A percentile compares a stretch with the other conserved stretches of the same genome.
Evolutionary conservation across 2,888 invertebrate species (phyloP).

Genomic region (Synergus itoensis): DNA sequence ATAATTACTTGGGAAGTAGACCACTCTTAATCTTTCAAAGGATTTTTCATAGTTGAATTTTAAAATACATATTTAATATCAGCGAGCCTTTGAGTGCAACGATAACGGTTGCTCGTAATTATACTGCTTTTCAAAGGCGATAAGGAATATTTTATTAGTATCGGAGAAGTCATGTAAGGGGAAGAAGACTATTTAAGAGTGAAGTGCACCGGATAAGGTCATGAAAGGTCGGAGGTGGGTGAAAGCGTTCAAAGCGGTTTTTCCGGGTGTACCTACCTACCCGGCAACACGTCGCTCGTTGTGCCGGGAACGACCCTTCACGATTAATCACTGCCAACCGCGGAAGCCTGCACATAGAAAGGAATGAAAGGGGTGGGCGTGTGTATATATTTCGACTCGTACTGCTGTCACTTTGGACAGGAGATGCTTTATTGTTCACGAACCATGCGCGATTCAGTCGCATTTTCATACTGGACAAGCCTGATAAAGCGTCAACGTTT

Average conservation of each 20-base stretch:
- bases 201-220: conserved; percentile 42
- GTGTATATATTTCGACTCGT: conserved; percentile 63
- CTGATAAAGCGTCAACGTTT: conserved; percentile 63
- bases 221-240: conserved; percentile 38
- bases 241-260: conserved; percentile 56
- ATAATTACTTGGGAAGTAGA: not conserved
- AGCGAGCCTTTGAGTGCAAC: not conserved
- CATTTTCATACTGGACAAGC: conserved; percentile 62
- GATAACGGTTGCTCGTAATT: not conserved
- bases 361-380: conserved; percentile 11
- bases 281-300: conserved; percentile 58
- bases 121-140: not conserved
- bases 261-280: conserved; percentile 57
- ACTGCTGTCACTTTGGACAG: conserved; percentile 63
- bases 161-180: conserved; percentile 3
- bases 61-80: not conserved
- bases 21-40: not conserved
- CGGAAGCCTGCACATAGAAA: conserved; percentile 50
- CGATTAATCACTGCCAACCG: conserved; percentile 69
- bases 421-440: conserved; percentile 64
- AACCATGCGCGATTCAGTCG: conserved; percentile 59
- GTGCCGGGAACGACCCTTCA: conserved; percentile 60
- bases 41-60: not conserved
- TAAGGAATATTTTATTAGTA: conserved; percentile 23
- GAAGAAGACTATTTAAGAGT: conserved; percentile 40